Evolutionary conservation across 2,888 invertebrate species (phyloP).

Genomic region (Pherbina coryleti): DNA sequence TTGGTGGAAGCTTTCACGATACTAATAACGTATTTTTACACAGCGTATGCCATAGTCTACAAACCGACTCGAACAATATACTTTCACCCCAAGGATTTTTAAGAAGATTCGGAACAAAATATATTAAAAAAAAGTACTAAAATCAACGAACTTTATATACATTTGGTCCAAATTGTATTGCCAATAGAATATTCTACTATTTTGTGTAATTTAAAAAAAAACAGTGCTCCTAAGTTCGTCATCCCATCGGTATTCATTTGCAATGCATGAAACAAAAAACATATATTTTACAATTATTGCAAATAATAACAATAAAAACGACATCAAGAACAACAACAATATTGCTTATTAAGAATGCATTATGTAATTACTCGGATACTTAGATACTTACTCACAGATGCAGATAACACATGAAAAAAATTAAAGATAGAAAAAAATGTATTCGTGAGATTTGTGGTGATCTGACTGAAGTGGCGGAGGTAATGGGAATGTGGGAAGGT

Average conservation of each 20-base stretch:
- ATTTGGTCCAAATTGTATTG: not conserved
- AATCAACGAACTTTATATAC: not conserved
- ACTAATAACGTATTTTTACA: no score
- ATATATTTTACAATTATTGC: not conserved
- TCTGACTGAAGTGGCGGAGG: not conserved
- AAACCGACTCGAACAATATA: no score
- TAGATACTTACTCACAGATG: constrained; percentile 8
- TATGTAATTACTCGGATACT: constrained; percentile 19
- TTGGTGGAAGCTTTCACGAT: no score
- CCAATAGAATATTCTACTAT: not conserved
- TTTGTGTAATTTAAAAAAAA: no score
- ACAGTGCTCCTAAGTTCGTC: no score
- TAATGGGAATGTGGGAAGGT: not conserved
- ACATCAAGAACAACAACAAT: not conserved
- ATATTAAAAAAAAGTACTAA: no score
- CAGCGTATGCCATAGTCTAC: no score
- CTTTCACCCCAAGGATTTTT: no score
- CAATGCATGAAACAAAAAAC: not conserved
- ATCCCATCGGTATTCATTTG: not conserved
- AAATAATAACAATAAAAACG: not conserved
- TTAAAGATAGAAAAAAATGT: not conserved
- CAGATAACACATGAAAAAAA: not conserved
- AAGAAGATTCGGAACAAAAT: no score
- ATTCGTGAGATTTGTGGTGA: not conserved
- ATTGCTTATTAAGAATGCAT: constrained; percentile 12